Conservation (phyloP, 2,113 vertebrate genomes). For the Gobius niger region DNA sequence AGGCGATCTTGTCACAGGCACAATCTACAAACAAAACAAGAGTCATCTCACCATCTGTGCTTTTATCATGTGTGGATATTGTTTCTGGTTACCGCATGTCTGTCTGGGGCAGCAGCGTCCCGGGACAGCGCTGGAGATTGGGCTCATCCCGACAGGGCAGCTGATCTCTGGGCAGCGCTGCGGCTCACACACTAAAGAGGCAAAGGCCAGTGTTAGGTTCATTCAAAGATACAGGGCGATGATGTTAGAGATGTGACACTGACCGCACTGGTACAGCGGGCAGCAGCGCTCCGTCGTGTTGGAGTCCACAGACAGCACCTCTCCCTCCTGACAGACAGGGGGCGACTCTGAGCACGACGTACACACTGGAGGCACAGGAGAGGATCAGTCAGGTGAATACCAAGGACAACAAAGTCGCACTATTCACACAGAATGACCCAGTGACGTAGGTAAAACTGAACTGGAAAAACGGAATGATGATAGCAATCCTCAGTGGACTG, state of each 20-base stretch:
- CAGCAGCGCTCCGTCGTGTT: slow-evolving; percentile 91
- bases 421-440: too few relatives aligned
- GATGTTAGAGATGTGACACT: slow-evolving; percentile 48
- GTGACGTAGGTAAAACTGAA: too few relatives aligned
- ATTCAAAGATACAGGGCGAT: background rate
- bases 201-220: slow-evolving; percentile 6
- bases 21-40: slow-evolving; percentile 81
- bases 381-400: background rate
- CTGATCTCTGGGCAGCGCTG: slow-evolving; percentile 83
- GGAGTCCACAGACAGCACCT: slow-evolving; percentile 82
- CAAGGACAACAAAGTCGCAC: too few relatives aligned
- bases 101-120: slow-evolving; percentile 86
- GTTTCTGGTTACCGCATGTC: slow-evolving; percentile 82
- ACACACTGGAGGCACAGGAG: slow-evolving; percentile 77
- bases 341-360: slow-evolving; percentile 76
- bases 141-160: slow-evolving; percentile 84
- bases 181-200: slow-evolving; percentile 84
- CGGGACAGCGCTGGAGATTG: slow-evolving; percentile 79
- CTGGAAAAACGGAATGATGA: too few relatives aligned
- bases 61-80: background rate
- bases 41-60: background rate
- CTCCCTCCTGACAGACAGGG: slow-evolving; percentile 85
- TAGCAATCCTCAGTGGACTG: too few relatives aligned
- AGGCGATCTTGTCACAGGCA: slow-evolving; percentile 84
- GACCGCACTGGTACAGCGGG: slow-evolving; percentile 88